Evolutionary conservation across 2,113 vertebrate species (phyloP).

Genomic region (Bubo blakistoni): DNA sequence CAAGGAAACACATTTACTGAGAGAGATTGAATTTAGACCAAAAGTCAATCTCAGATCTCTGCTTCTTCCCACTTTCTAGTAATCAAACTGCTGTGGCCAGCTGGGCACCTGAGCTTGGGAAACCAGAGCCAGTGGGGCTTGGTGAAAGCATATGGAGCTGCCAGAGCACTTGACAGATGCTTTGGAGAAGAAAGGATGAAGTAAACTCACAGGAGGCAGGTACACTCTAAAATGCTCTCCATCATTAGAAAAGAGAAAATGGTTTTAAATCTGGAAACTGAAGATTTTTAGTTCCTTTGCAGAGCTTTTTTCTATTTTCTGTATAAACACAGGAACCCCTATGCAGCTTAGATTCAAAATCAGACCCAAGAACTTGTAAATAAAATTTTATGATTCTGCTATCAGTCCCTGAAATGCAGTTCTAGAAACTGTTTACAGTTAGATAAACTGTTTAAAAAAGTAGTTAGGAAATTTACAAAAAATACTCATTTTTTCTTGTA

Average conservation of each 20-base stretch:
- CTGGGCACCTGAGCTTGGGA: not conserved
- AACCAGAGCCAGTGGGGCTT: not conserved
- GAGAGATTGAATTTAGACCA: not conserved
- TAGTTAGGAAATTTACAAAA: not conserved
- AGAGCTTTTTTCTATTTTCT: not conserved
- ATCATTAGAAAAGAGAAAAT: not conserved
- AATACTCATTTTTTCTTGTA: not conserved
- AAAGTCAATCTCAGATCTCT: conserved; percentile 3
- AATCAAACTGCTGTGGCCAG: conserved; percentile 34
- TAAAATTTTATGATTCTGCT: not conserved
- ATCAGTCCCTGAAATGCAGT: not conserved
- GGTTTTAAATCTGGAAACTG: not conserved
- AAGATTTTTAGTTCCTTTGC: not conserved
- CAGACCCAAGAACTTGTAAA: not conserved
- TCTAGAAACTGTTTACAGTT: not conserved
- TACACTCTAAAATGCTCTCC: not conserved
- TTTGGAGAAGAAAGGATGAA: not conserved
- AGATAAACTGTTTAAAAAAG: not conserved
- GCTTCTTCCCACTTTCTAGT: not conserved
- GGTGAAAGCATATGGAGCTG: conserved; percentile 45
- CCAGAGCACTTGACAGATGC: conserved; percentile 14
- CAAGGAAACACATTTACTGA: not conserved
- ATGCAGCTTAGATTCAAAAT: not conserved
- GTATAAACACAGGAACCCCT: not conserved
- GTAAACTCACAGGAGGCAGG: not conserved